These are phyloP conservation scores for Ammodytes dubius DNA, from an alignment of 2,113 vertebrate genomes.

Conservation along the genomic window DNA sequence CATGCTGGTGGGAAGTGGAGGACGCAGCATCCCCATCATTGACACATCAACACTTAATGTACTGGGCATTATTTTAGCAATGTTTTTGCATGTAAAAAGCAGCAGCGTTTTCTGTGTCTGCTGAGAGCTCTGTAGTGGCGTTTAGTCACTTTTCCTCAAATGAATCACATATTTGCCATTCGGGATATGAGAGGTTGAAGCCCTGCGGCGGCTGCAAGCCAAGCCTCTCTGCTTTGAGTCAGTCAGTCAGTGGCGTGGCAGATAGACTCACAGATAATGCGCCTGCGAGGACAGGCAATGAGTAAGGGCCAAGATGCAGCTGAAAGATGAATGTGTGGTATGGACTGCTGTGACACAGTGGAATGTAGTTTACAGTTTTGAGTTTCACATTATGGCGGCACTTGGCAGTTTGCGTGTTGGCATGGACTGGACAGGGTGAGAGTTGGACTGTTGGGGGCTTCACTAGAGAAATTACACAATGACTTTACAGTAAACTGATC, in stretches of 20 bases:
- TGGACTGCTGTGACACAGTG: slow-evolving; percentile 15
- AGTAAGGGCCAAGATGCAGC: slow-evolving; percentile 30
- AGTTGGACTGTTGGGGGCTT: slow-evolving; percentile 47
- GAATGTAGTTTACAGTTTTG: slow-evolving; percentile 64
- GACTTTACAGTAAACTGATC: slow-evolving; percentile 41
- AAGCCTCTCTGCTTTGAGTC: slow-evolving; percentile 55
- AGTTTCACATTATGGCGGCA: slow-evolving; percentile 59
- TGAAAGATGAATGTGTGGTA: slow-evolving; percentile 44
- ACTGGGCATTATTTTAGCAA: slow-evolving; percentile 56
- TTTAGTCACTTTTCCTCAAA: slow-evolving; percentile 42
- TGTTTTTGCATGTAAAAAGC: slow-evolving; percentile 28
- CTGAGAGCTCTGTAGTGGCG: slow-evolving; percentile 42
- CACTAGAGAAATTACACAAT: slow-evolving; percentile 38
- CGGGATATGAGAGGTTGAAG: slow-evolving; percentile 37
- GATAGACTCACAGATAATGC: slow-evolving; percentile 51
- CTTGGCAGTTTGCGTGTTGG: slow-evolving; percentile 47
- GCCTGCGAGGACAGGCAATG: slow-evolving; percentile 30
- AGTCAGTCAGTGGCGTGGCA: slow-evolving; percentile 40
- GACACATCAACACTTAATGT: slow-evolving; percentile 44
- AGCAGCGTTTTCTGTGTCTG: slow-evolving; percentile 33
- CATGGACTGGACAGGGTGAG: slow-evolving; percentile 14
- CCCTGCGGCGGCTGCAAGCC: slow-evolving; percentile 26
- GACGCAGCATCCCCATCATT: slow-evolving; percentile 37
- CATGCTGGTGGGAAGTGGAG: slow-evolving; percentile 41
- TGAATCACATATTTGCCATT: slow-evolving; percentile 67